These are phyloP conservation scores for Pan paniscus DNA, from an alignment of 2,113 vertebrate genomes.

Conservation along the genomic window DNA sequence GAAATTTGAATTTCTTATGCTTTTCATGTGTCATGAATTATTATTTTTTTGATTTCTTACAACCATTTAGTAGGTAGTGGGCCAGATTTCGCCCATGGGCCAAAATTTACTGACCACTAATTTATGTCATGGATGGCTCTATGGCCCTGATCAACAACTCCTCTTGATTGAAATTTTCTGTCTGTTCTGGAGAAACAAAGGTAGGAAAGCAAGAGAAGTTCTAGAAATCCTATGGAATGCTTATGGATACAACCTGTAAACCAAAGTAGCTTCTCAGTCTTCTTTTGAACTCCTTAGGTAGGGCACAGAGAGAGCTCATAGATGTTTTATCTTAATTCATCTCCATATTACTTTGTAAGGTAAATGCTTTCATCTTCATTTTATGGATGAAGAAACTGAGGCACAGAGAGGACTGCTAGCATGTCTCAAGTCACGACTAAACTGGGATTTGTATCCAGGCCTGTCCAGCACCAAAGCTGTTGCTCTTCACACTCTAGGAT, in stretches of 20 bases:
- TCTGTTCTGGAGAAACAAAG: neutral
- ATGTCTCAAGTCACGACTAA: neutral
- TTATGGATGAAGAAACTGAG: neutral
- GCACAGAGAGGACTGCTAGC: neutral
- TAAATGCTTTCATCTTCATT: neutral
- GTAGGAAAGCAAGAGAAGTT: neutral
- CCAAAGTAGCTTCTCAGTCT: neutral
- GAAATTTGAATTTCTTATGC: neutral
- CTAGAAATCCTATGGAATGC: neutral
- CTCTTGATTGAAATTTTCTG: neutral
- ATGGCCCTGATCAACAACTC: neutral
- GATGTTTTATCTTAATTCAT: neutral
- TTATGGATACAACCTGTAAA: neutral
- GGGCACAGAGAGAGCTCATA: neutral
- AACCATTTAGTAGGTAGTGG: neutral
- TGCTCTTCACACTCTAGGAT: neutral
- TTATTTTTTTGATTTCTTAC: neutral
- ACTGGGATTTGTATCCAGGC: neutral
- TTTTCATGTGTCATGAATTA: neutral
- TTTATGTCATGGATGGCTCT: neutral
- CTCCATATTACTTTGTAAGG: neutral
- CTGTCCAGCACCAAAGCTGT: neutral
- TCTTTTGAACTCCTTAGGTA: neutral
- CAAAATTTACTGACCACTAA: neutral
- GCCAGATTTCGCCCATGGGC: neutral